Conservation (phyloP, 2,113 vertebrate species). For the Meleagris gallopavo region DNA sequence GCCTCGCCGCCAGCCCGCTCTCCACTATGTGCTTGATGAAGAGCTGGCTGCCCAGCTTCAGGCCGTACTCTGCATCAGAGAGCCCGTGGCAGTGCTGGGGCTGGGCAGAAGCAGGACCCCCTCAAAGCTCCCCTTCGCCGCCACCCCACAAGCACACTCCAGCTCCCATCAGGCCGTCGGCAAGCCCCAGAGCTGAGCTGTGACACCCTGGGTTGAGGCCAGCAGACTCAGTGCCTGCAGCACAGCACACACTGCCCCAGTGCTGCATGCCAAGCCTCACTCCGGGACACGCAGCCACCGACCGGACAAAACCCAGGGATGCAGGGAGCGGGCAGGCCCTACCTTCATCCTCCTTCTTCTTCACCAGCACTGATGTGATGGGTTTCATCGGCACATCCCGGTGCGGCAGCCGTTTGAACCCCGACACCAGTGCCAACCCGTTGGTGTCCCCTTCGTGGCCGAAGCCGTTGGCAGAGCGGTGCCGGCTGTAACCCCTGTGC, state of each 20-base stretch:
- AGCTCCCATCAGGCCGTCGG: neutral
- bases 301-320: neutral
- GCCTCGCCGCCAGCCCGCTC: constrained; percentile 86
- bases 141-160: neutral
- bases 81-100: fast-evolving
- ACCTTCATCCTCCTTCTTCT: constrained; percentile 87
- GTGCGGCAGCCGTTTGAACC: constrained; percentile 87
- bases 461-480: neutral
- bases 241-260: fast-evolving
- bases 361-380: constrained; percentile 84
- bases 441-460: neutral
- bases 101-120: neutral
- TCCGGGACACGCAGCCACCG: neutral
- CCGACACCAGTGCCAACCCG: constrained; percentile 83
- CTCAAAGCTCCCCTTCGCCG: fast-evolving
- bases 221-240: neutral
- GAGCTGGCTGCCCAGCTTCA: constrained; percentile 96
- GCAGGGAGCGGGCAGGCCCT: neutral
- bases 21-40: constrained; percentile 96
- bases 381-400: constrained; percentile 79
- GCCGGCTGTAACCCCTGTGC: neutral
- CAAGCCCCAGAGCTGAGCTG: neutral
- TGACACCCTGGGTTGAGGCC: neutral
- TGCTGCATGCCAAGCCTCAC: neutral
- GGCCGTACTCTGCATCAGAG: constrained; percentile 87